Evolutionary conservation across 1,140 invertebrate genomes (phyloP), one percentile per base, ranked within the genome.

Genomic region (Euura lappo): DNA sequence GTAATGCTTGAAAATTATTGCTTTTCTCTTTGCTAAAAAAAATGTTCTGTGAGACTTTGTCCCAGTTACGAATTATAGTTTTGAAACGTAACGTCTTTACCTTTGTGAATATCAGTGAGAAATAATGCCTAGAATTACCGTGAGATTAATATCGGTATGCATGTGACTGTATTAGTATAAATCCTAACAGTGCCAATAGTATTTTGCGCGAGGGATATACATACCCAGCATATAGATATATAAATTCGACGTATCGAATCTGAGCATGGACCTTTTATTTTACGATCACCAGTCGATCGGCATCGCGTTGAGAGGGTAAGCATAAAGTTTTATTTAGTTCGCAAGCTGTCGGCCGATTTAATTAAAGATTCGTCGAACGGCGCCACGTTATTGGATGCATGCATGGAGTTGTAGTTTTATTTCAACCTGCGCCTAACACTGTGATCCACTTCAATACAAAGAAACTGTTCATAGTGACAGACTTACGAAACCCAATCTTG

Each of bases 341-440:
- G 47, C 68, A 67, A 75, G 65, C 74, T 75, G 71, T 72, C 68
- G 71, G 68, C 64, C 64, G 71, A 73, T 75, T 75, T 75, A 75
- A 75, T 75, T 75, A 75, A 75, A 75, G 71, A 75, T 75, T 70
- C 71, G 68, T 75, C 45, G 74, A 73, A 75, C 68, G 74, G 74
- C 68, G 71, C 74, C 68, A 73, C 68, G 68, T 75, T 73, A 75
- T 73, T 75, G 71, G 44, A 67, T 66, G 68, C 13, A n/a, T 68
- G 60, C 8, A 7, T 28, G 66, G 11, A 44, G 10, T 68, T 68
- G 3, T 44, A 65, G 46, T 68, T 74, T 74, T 71, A 71, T 74
- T 74, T 44, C 51, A 67, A 45, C 65, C 43, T 60, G 6, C 65
- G 72, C 46, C 72, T 73, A 44, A 68, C 42, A 46, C 13, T 13